Evolutionary conservation across 2,888 invertebrate species (phyloP).

Genomic region (Tryphoninae sp.): DNA sequence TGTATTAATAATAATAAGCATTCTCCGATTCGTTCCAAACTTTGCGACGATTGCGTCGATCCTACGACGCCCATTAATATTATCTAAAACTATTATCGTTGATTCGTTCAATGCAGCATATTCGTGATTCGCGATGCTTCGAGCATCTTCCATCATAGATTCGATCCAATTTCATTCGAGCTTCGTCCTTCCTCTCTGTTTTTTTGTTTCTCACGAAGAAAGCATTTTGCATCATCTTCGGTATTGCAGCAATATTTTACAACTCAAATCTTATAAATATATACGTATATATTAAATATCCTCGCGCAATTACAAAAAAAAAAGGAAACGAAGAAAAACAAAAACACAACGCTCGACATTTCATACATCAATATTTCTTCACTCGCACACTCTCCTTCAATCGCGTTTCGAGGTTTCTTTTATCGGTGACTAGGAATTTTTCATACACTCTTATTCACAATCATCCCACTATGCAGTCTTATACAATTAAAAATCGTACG

Average conservation of each 20-base stretch:
- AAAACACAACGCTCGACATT: conserved; percentile 35
- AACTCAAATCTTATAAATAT: conserved; percentile 1
- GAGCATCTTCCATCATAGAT: background rate
- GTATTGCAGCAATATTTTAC: conserved; percentile 50
- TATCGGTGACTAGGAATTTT: conserved; percentile 51
- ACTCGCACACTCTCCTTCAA: conserved; percentile 7
- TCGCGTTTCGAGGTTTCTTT: conserved; percentile 19
- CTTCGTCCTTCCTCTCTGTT: background rate
- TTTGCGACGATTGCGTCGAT: conserved; percentile 44
- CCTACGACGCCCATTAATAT: conserved; percentile 8
- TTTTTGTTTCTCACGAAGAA: conserved; percentile 23
- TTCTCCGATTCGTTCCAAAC: conserved; percentile 29
- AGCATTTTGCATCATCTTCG: conserved; percentile 47
- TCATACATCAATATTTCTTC: conserved; percentile 35
- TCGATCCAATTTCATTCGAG: conserved; percentile 16
- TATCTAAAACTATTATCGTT: conserved; percentile 27
- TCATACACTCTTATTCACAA: conserved; percentile 9
- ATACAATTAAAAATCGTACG: conserved; percentile 43
- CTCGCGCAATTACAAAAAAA: background rate
- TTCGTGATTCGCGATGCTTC: conserved; percentile 1
- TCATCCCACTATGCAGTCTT: conserved; percentile 31
- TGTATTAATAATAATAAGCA: conserved; percentile 55
- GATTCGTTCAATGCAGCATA: conserved; percentile 28
- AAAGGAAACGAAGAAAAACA: conserved; percentile 15
- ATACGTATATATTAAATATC: background rate